These are phyloP conservation scores for Ditylenchus weischeri DNA, from an alignment of 2,888 invertebrate genomes.

Conservation along the genomic window DNA sequence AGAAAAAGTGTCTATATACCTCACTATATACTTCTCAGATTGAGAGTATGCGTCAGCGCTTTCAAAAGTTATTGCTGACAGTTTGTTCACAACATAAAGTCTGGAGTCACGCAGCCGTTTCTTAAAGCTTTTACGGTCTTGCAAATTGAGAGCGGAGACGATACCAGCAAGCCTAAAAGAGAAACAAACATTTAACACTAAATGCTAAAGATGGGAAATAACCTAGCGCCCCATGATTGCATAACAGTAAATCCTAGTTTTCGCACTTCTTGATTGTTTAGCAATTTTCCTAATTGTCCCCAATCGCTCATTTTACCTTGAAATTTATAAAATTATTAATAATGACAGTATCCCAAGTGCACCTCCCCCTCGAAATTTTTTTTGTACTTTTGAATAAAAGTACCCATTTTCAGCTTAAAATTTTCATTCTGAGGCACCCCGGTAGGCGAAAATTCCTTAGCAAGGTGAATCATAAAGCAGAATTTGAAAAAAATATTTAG, in stretches of 20 bases:
- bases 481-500: no score
- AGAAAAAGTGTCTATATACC: background rate
- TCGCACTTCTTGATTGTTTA: background rate
- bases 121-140: no score
- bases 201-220: no score
- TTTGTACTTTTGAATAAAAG: no score
- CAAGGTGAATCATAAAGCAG: no score
- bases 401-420: no score
- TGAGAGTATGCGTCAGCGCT: conserved; percentile 73
- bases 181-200: conserved; percentile 42
- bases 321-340: no score
- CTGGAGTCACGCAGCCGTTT: background rate
- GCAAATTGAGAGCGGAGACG: no score
- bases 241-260: background rate
- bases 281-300: conserved; percentile 9
- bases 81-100: conserved; percentile 58
- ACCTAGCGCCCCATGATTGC: conserved; percentile 29
- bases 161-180: conserved; percentile 60
- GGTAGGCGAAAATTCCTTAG: no score
- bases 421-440: no score
- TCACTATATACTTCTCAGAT: conserved; percentile 58
- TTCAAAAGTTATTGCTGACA: conserved; percentile 70
- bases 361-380: no score
- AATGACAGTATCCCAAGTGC: no score
- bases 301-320: conserved; percentile 18